These are phyloP conservation scores for Mythimna pallens DNA, from an alignment of 2,888 invertebrate species.

Conservation along the genomic window DNA sequence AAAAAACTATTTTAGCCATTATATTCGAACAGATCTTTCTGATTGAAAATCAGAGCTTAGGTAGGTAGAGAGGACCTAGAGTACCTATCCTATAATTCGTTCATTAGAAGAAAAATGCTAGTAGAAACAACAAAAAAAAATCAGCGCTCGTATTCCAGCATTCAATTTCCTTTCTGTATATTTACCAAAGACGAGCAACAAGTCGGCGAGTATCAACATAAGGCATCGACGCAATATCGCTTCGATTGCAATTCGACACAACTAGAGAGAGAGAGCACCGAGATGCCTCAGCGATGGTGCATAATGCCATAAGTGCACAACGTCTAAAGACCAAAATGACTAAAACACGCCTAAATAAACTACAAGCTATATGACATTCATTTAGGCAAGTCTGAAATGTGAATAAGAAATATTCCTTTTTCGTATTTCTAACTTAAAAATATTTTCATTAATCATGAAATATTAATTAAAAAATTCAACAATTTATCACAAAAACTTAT, in stretches of 20 bases:
- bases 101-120: neutral
- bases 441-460: too few relatives aligned
- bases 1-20: neutral
- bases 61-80: neutral
- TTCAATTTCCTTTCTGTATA: slow-evolving; percentile 45
- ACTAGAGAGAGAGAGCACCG: neutral
- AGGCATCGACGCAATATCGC: slow-evolving; percentile 33
- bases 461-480: too few relatives aligned
- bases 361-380: too few relatives aligned
- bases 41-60: neutral
- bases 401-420: too few relatives aligned
- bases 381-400: too few relatives aligned
- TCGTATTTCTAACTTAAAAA: too few relatives aligned
- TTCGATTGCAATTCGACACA: neutral
- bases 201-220: slow-evolving; percentile 37
- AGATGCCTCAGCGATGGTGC: neutral
- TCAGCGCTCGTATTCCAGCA: slow-evolving; percentile 7
- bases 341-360: too few relatives aligned
- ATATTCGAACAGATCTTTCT: neutral
- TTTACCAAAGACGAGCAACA: slow-evolving; percentile 42
- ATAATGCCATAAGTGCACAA: too few relatives aligned
- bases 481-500: too few relatives aligned
- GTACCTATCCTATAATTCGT: neutral
- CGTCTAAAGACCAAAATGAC: too few relatives aligned
- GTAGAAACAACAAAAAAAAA: neutral